phyloP scores from a whole-genome alignment of 2,113 vertebrate genomes.

The Odobenus rosmarus region DNA sequence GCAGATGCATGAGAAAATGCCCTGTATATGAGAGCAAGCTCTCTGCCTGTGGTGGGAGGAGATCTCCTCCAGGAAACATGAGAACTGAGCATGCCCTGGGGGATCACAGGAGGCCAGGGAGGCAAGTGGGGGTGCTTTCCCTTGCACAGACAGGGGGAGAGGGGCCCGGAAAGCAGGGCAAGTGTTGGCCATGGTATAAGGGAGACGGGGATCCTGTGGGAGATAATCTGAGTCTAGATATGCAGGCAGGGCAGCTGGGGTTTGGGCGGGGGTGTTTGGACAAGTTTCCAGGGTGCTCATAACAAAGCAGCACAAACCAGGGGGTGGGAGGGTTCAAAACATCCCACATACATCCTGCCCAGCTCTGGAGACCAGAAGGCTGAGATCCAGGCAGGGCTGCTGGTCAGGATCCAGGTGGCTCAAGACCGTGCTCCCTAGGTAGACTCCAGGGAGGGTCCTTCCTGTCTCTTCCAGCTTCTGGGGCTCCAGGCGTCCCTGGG shows the following conservation, averaged over 20 bases:
- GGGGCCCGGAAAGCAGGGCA: background rate
- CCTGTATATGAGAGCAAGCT: no score
- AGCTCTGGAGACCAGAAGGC: background rate
- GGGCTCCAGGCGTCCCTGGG: no score
- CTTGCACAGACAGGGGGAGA: background rate
- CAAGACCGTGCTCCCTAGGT: no score
- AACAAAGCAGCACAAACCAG: background rate
- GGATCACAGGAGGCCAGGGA: background rate
- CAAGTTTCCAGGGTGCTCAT: background rate
- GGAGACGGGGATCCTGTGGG: background rate
- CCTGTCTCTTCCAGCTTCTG: no score
- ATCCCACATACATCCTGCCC: background rate
- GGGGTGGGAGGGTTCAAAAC: no score
- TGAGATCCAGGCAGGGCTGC: no score
- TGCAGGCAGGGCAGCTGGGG: background rate
- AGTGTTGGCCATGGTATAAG: background rate
- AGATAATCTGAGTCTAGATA: background rate
- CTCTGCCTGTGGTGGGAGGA: background rate
- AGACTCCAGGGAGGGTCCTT: no score
- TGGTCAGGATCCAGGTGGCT: no score
- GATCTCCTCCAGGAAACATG: background rate
- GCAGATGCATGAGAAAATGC: background rate
- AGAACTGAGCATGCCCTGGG: background rate
- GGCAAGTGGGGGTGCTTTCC: background rate
- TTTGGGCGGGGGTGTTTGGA: background rate